These are phyloP conservation scores for Drosophila cracens DNA, from an alignment of 2,888 invertebrate species.

Conservation along the genomic window DNA sequence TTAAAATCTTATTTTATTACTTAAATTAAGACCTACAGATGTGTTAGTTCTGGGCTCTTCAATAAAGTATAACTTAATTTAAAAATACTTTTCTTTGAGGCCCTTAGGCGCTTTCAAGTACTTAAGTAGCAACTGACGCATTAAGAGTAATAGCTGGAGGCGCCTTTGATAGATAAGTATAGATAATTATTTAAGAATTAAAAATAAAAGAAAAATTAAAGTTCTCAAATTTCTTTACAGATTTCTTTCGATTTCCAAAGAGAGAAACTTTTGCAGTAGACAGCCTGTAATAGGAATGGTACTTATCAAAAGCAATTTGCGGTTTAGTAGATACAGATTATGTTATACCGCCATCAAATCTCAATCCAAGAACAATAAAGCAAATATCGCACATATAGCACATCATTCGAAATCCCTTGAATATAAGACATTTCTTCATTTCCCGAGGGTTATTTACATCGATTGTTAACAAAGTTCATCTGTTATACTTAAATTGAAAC, in stretches of 20 bases:
- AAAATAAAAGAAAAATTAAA: neutral
- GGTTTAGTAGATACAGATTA: neutral
- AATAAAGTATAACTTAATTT: neutral
- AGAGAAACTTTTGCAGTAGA: neutral
- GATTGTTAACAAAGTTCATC: neutral
- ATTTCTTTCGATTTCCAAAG: neutral
- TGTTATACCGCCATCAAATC: neutral
- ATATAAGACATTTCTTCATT: neutral
- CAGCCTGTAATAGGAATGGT: fast-evolving
- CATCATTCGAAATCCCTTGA: neutral
- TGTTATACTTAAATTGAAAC: neutral
- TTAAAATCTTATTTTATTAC: too few species aligned
- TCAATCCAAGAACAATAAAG: neutral
- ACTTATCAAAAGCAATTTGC: neutral
- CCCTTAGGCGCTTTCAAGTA: neutral
- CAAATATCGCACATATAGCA: neutral
- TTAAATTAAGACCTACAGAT: neutral
- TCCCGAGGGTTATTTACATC: neutral
- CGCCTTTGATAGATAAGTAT: neutral
- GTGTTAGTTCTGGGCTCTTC: neutral
- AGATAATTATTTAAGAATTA: neutral
- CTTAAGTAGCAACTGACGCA: neutral
- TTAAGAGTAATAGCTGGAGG: neutral
- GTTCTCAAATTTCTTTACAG: neutral
- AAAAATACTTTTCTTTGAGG: neutral